Evolutionary conservation across 2,888 invertebrate genomes (phyloP), one percentile per base, ranked within the genome.

Genomic region (Ectropis crepuscularia): DNA sequence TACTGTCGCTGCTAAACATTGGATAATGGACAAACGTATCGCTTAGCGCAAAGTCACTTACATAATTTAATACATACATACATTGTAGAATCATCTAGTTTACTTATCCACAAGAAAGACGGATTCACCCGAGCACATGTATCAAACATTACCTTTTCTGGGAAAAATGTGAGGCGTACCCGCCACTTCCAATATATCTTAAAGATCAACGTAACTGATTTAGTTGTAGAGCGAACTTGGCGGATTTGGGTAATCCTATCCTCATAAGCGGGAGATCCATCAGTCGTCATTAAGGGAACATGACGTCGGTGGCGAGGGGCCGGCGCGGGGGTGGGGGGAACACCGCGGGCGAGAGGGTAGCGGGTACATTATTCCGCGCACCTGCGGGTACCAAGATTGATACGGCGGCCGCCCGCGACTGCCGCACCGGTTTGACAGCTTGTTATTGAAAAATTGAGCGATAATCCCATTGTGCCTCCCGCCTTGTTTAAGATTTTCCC

Each of bases 401-500:
- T 91, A 85, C 79, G 81, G 74, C 74, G 76, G 73, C 70, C 73
- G 76, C 78, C 82, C 78, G 77, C 74, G 65, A 55, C 53, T 63
- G 73, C 76, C 76, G 76, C 83, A 77, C 78, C 77, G 77, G 74
- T 75, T 82, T 86, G 90, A 89, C 89, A 87, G 88, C 77, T 83
- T 86, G 82, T 89, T 90, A 90, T 89, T 89, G 90, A 88, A 90
- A 90, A 90, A 90, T 89, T 90, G 88, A 89, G 83, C 82, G 88
- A 89, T 90, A 90, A 89, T 88, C 87, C 86, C 85, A 68, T 73
- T 68, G 80, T 80, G 81, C 65, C 63, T 60, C 36, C 76, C 75
- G 71, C 76, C 78, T 79, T 85, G 81, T 86, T 86, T 82, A 84
- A 86, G 84, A 82, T 81, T 87, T 81, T 78, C 75, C 67, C 74